These are phyloP conservation scores for Orchestia grillus DNA, from an alignment of 1,140 invertebrate genomes.

Conservation along the genomic window DNA sequence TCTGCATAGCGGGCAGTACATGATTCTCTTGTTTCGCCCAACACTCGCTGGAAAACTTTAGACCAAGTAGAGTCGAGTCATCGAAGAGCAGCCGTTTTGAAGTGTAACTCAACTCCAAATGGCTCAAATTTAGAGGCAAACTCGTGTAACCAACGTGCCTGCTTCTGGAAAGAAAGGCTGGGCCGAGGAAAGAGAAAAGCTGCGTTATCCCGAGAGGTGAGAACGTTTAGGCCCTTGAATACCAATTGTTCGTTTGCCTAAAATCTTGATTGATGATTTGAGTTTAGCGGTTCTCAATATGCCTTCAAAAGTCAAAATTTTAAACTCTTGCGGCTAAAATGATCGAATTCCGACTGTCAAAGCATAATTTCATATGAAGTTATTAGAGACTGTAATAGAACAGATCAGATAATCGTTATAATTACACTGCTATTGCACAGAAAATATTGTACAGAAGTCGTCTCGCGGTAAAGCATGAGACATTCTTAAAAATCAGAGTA, in stretches of 20 bases:
- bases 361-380: too few relatives aligned
- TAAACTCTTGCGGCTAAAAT: too few relatives aligned
- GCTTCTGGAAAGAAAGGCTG: not conserved
- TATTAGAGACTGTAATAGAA: too few relatives aligned
- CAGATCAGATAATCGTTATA: too few relatives aligned
- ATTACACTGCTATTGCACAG: too few relatives aligned
- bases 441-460: too few relatives aligned
- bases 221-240: not conserved
- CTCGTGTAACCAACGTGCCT: not conserved
- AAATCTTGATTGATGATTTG: not conserved
- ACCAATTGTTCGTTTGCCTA: not conserved
- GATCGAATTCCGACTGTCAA: too few relatives aligned
- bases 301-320: not conserved
- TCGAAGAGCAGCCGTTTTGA: not conserved
- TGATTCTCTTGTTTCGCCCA: not conserved
- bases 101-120: not conserved
- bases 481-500: too few relatives aligned
- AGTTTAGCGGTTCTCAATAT: not conserved
- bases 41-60: slow-evolving; percentile 21
- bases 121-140: not conserved
- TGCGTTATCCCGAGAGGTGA: not conserved
- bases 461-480: too few relatives aligned
- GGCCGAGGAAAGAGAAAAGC: not conserved
- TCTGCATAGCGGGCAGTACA: not conserved
- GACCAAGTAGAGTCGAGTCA: slow-evolving; percentile 3